Evolutionary conservation across 2,797 vertebrate species (phyloP).

Genomic region (Pangasius mekongensis): DNA sequence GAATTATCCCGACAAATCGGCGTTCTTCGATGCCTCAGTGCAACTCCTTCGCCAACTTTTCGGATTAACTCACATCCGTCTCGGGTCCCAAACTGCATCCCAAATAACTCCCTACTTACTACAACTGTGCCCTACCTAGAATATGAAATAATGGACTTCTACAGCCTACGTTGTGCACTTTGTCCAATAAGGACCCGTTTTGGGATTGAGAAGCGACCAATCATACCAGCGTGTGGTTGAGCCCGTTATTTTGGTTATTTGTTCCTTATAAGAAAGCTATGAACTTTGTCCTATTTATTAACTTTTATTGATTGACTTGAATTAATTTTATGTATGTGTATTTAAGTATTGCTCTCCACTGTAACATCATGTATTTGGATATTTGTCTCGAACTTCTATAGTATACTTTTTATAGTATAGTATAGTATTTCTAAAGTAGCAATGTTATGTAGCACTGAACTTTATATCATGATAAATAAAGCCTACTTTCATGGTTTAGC

Average conservation of each 20-base stretch:
- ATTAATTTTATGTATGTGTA: background rate
- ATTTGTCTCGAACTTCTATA: background rate
- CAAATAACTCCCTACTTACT: background rate
- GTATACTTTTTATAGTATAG: too few relatives aligned
- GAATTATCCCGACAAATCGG: background rate
- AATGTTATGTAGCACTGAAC: background rate
- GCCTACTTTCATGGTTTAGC: background rate
- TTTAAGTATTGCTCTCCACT: background rate
- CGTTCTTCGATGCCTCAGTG: background rate
- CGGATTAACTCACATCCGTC: conserved; percentile 17
- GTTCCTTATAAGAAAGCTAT: background rate
- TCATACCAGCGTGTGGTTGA: background rate
- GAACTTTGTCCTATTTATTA: background rate
- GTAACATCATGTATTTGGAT: background rate
- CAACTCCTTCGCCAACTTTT: conserved; percentile 20
- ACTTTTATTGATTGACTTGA: background rate
- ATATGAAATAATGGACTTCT: too few relatives aligned
- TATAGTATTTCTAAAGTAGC: background rate
- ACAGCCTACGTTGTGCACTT: background rate
- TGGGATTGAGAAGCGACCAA: conserved; percentile 10
- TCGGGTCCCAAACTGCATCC: background rate
- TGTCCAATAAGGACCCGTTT: background rate
- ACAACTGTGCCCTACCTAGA: background rate
- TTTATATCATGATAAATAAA: background rate
- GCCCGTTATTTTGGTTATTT: background rate